Evolutionary conservation across 2,888 invertebrate genomes (phyloP).

Genomic region (Ophioninae sp.): DNA sequence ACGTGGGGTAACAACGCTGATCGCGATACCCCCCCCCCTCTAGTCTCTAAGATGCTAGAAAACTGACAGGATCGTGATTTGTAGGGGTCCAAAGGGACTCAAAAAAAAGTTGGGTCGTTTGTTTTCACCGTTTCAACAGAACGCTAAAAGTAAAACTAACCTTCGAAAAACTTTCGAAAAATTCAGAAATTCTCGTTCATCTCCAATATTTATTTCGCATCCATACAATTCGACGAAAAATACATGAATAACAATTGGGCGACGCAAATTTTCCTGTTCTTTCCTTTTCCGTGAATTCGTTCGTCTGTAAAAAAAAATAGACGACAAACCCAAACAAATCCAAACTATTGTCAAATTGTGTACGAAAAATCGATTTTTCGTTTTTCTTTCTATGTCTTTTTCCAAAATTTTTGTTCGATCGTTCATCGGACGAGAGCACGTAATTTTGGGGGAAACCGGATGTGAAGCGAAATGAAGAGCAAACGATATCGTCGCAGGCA

Average conservation of each 20-base stretch:
- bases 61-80: background rate
- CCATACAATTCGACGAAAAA: conserved; percentile 53
- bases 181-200: background rate
- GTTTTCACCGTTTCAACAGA: background rate
- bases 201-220: conserved; percentile 45
- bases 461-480: background rate
- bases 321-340: conserved; percentile 14
- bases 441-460: background rate
- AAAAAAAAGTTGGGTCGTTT: background rate
- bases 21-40: no score
- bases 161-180: background rate
- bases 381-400: background rate
- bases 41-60: no score
- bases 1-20: no score
- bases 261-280: conserved; percentile 27
- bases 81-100: background rate
- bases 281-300: conserved; percentile 4
- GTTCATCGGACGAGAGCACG: background rate
- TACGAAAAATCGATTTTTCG: background rate
- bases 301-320: conserved; percentile 41
- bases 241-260: conserved; percentile 57
- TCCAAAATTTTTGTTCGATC: background rate
- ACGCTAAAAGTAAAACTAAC: background rate
- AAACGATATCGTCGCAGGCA: background rate
- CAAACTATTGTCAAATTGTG: conserved; percentile 63